Conservation (phyloP, 2,888 invertebrate species). For the Quadriops clusia region DNA sequence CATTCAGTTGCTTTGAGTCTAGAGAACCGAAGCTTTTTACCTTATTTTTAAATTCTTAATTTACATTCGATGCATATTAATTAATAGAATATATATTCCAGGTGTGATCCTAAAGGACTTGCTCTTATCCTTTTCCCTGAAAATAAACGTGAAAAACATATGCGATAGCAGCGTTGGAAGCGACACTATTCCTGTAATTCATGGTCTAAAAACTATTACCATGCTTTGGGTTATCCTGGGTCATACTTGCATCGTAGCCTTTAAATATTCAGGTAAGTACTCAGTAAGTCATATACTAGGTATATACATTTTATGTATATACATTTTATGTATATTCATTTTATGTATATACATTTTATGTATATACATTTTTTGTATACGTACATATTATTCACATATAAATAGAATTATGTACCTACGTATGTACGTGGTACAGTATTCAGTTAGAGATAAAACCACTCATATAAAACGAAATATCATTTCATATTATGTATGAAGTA, state of each 20-base stretch:
- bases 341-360: background rate
- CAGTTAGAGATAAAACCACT: too few species aligned
- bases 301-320: background rate
- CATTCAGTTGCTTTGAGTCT: too few species aligned
- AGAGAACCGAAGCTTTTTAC: too few species aligned
- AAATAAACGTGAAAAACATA: conserved; percentile 67
- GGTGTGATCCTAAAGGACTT: conserved; percentile 52
- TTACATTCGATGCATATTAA: too few species aligned
- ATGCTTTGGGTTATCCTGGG: conserved; percentile 58
- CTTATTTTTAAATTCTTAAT: too few species aligned
- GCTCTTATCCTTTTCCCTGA: conserved; percentile 65
- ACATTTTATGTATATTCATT: background rate
- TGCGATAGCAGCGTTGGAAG: conserved; percentile 67
- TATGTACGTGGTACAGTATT: too few species aligned
- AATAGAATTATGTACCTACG: too few species aligned
- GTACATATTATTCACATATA: too few species aligned
- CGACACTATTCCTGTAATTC: conserved; percentile 66
- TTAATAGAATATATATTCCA: conserved; percentile 35
- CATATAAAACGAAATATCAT: too few species aligned
- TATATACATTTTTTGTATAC: too few species aligned
- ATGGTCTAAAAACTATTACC: conserved; percentile 49
- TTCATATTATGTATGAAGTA: too few species aligned
- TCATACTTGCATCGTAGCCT: conserved; percentile 66
- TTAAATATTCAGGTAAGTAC: conserved; percentile 59
- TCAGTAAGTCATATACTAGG: background rate